Conservation (phyloP, 2,113 vertebrate genomes). For the Fulmarus glacialis region DNA sequence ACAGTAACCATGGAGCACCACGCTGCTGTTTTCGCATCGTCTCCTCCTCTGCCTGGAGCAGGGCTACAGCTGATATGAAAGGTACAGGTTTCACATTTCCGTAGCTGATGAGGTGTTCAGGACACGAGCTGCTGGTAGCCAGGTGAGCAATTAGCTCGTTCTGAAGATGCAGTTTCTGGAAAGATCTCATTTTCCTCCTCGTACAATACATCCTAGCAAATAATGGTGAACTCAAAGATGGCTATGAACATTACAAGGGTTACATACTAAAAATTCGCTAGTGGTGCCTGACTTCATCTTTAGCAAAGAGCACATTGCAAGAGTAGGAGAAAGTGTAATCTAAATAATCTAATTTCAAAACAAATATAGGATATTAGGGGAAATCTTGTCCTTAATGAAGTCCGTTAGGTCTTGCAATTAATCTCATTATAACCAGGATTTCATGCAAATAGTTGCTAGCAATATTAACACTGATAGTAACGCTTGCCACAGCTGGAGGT, state of each 20-base stretch:
- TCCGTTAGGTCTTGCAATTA: neutral
- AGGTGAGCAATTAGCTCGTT: neutral
- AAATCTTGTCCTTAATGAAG: neutral
- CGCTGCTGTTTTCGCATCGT: rapidly evolving
- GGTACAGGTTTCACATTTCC: neutral
- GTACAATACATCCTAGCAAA: neutral
- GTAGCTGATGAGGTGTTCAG: neutral
- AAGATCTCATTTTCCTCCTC: neutral
- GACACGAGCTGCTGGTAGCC: neutral
- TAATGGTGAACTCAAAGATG: neutral
- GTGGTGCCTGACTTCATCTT: neutral
- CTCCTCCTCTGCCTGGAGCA: neutral
- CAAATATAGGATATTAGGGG: neutral
- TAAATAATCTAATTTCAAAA: neutral
- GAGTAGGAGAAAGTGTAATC: neutral
- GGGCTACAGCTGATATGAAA: neutral
- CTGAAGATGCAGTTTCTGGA: neutral
- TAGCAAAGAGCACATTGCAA: neutral
- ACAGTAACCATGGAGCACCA: rapidly evolving
- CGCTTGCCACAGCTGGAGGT: neutral
- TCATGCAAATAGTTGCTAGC: neutral
- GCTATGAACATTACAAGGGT: neutral
- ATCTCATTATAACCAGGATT: neutral
- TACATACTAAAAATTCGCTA: neutral
- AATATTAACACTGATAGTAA: neutral